Evolutionary conservation across 2,888 invertebrate species (phyloP), one percentile per base, ranked within the genome.

Genomic region (Orchestes rusci): DNA sequence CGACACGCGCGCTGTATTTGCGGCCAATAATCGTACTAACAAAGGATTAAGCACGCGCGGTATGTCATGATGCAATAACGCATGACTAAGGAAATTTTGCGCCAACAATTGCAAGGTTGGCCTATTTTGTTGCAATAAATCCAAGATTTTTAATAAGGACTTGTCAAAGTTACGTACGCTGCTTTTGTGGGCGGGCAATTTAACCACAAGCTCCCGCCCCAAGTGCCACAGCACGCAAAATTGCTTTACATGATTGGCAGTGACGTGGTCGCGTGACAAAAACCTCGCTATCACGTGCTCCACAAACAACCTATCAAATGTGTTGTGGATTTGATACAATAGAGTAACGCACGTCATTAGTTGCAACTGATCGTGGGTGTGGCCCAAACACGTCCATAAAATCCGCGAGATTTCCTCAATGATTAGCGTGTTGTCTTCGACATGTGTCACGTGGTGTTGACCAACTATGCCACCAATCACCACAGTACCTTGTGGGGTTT

Each of bases 1-100:
- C 20, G 85, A 83, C 51, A 87, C 78, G n/a, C 87, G 73, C 40
- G 87, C 84, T 0, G 90, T 88, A 50, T 81, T 82, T 0, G 86
- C 79, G 51, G 85, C 80, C 16, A 92, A 70, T 15, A 92, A 70
- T 66, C 87, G 84, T 48, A 79, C 70, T 41, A 88, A 69, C 3
- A 89, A 69, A 0, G 89, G 87, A 59, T 87, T 86, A 17, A 92
- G 73, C 8, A 92, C 73, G 2, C 88, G 73, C 1, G 82, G 77
- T 43, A 89, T 73, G 60, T 92, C 91, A 10, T 85, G 85, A 20
- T 84, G 76, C 37, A 84, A 69, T 3, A 91, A 69, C 16, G 79
- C 75, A 43, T 82, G 81, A 34, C 82, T 73, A 20, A 91, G 68
- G 84, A 91, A 92, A 16, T 80, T 78, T 54, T 82, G 81, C 0